These are phyloP conservation scores for Dryadula phaetusa DNA, from an alignment of 2,888 invertebrate species.

Conservation along the genomic window DNA sequence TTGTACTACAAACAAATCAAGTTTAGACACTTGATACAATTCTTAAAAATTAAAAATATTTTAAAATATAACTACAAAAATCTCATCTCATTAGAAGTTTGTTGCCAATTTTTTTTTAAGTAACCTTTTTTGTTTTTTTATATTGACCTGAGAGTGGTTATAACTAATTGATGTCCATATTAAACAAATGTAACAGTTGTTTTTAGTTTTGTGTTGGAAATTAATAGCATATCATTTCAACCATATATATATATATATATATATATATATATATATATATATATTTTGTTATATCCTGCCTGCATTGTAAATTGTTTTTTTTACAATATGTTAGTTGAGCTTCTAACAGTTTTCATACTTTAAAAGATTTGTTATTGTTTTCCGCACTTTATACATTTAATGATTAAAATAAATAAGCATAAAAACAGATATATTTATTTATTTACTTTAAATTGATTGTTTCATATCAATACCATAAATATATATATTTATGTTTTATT, in stretches of 20 bases:
- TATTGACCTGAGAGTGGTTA: conserved; percentile 3
- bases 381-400: not conserved
- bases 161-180: not conserved
- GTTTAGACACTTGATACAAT: too few relatives aligned
- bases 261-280: too few relatives aligned
- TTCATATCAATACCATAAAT: too few relatives aligned
- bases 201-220: conserved; percentile 1
- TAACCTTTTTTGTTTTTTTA: too few relatives aligned
- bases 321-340: not conserved
- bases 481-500: too few relatives aligned
- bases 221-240: not conserved
- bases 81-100: too few relatives aligned
- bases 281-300: too few relatives aligned
- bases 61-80: too few relatives aligned
- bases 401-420: not conserved
- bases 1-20: too few relatives aligned
- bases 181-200: not conserved
- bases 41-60: too few relatives aligned
- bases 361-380: not conserved
- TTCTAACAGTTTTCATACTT: not conserved
- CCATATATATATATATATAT: too few relatives aligned
- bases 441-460: not conserved
- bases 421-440: not conserved
- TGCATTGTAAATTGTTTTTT: not conserved
- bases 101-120: too few relatives aligned